Conservation (phyloP, 2,888 invertebrate species). For the Lysandra coridon region DNA sequence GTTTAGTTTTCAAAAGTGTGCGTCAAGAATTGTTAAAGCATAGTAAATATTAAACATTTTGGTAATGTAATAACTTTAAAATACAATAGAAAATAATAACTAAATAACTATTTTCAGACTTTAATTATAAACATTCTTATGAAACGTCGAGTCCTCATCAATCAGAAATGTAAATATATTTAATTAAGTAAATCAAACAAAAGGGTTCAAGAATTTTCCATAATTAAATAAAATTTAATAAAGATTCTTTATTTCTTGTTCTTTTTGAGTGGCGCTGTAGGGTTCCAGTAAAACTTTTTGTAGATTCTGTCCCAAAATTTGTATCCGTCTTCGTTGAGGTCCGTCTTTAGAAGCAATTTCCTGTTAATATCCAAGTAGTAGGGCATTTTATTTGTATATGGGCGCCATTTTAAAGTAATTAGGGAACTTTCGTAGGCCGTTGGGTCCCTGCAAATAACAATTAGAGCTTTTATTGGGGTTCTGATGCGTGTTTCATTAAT, state of each 20-base stretch:
- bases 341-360: conserved; percentile 52
- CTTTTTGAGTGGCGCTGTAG: conserved; percentile 45
- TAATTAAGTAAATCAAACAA: background rate
- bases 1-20: background rate
- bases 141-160: background rate
- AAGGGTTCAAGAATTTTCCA: conserved; percentile 17
- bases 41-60: too few relatives aligned
- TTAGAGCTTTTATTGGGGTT: conserved; percentile 15
- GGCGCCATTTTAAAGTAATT: conserved; percentile 58
- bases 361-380: conserved; percentile 61
- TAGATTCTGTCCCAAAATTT: conserved; percentile 65
- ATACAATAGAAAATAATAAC: too few relatives aligned
- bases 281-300: conserved; percentile 62
- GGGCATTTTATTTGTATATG: conserved; percentile 54
- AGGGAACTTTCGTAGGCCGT: conserved; percentile 63
- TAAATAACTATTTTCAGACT: background rate
- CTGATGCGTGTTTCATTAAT: conserved; percentile 15
- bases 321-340: conserved; percentile 55
- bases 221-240: background rate
- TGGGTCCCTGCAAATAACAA: conserved; percentile 59
- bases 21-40: too few relatives aligned
- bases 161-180: background rate
- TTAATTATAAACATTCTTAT: background rate
- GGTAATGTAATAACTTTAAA: too few relatives aligned
- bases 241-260: conserved; percentile 35